These are phyloP conservation scores for Melitaea cinxia DNA, from an alignment of 1,140 invertebrate species.

Conservation along the genomic window DNA sequence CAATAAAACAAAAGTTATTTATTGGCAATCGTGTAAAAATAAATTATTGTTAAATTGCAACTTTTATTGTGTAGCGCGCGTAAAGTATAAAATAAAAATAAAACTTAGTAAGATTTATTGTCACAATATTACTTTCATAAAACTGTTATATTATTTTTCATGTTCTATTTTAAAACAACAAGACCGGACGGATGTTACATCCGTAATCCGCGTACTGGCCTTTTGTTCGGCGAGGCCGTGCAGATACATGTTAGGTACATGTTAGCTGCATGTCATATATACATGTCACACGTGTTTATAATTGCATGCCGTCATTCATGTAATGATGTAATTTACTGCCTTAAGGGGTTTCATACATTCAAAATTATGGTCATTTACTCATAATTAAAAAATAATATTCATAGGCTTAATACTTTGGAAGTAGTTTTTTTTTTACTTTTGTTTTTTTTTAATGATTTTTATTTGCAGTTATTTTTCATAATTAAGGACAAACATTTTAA, in stretches of 20 bases:
- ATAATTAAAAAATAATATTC: neutral
- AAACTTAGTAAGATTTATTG: neutral
- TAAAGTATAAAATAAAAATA: neutral
- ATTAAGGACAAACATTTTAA: no score
- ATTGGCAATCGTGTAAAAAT: no score
- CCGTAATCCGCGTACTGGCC: conserved; percentile 8
- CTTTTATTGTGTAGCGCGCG: no score
- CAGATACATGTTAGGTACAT: neutral
- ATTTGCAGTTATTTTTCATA: no score
- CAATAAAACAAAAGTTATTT: no score
- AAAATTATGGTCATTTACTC: neutral
- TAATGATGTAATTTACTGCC: conserved; percentile 24
- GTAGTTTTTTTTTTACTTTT: no score
- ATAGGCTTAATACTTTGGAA: no score
- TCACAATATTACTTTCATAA: neutral
- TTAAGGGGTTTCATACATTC: conserved; percentile 14
- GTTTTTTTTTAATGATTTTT: no score
- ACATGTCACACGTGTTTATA: conserved; percentile 19
- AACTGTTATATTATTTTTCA: conserved; percentile 2
- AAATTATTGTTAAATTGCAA: no score
- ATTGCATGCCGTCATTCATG: conserved; percentile 30
- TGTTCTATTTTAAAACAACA: neutral
- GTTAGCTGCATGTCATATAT: conserved; percentile 6
- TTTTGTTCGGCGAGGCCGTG: conserved; percentile 18
- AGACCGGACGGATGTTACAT: conserved; percentile 16